Evolutionary conservation across 2,888 invertebrate species (phyloP), one percentile per base, ranked within the genome.

Genomic region (Oscheius myriophilus): DNA sequence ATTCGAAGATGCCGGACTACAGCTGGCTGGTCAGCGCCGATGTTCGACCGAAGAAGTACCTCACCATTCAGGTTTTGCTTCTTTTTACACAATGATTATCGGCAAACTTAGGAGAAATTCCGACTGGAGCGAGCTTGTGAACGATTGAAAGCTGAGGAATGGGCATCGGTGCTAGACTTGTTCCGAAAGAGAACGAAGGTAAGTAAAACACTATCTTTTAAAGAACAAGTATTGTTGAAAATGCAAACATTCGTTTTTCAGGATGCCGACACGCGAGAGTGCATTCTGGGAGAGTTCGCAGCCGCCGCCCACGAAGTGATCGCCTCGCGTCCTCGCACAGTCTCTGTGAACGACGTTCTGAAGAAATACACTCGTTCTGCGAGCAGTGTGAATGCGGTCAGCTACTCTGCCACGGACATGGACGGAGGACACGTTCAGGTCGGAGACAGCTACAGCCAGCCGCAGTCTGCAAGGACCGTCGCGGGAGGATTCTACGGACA

Each of bases 21-120:
- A 61, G 61, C 61, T 61, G 61, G 61, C 61, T 61, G 16, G 39
- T 61, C 33, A 61, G 61, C 18, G 46, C 61, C n/a, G 61, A 61
- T 6, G 26, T 49, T 18, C 46, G 49, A 26, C 61, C 61, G 25
- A 61, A 61, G 49, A 61, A 61, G 18, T 61, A 61, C 21, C 49
- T 61, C 2, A 61, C 61, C 2, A 18, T 61, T 1, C 61, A 61
- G 61, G 61, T 61, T 14, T 42, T 46, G 23, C 46, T n/a, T n/a
- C n/a, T n/a, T n/a, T n/a, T n/a, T n/a, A n/a, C n/a, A n/a, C n/a
- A n/a, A n/a, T n/a, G n/a, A n/a, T n/a, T n/a, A n/a, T n/a, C n/a
- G n/a, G n/a, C n/a, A n/a, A 21, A 16, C 49, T 33, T 1, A 61
- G 61, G 61, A 61, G 21, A 61, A 61, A 33, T 61, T 33, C 61